phyloP scores from a whole-genome alignment of 2,888 invertebrate genomes.

The Drosophila macrospina region DNA sequence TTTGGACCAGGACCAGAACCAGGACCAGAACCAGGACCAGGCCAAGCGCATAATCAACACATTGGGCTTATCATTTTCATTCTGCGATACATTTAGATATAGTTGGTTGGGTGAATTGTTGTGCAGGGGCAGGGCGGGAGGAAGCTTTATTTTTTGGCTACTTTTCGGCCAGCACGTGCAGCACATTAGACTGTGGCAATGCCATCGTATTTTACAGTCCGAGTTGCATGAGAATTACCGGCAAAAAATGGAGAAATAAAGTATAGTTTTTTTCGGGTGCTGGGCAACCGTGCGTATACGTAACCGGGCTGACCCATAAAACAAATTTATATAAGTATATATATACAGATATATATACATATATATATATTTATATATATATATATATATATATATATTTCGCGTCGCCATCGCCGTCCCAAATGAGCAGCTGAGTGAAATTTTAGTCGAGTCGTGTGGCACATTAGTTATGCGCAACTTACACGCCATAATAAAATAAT shows the following conservation, averaged over 20 bases:
- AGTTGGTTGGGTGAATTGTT: neutral
- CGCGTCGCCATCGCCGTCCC: conserved; percentile 35
- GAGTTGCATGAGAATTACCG: conserved; percentile 37
- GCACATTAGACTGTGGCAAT: conserved; percentile 62
- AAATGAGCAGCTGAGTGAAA: conserved; percentile 61
- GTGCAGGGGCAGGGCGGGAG: neutral
- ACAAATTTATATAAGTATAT: conserved; percentile 36
- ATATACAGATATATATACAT: conserved; percentile 10
- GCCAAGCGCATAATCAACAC: conserved; percentile 69
- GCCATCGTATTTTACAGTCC: conserved; percentile 52
- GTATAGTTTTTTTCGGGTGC: conserved; percentile 32
- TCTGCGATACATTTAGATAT: conserved; percentile 54
- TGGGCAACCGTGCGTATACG: conserved; percentile 68
- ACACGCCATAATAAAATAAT: conserved; percentile 61
- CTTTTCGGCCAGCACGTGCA: conserved; percentile 66
- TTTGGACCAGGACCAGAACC: conserved; percentile 61
- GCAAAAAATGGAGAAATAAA: conserved; percentile 30
- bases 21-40: too few relatives aligned
- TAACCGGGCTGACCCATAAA: conserved; percentile 61
- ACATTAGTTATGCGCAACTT: conserved; percentile 63
- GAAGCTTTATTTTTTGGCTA: conserved; percentile 11
- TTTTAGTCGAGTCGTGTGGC: conserved; percentile 54
- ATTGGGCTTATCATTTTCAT: conserved; percentile 69
- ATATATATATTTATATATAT: conserved; percentile 24
- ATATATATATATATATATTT: conserved; percentile 20